Evolutionary conservation across 2,113 vertebrate species (phyloP).

Genomic region (Notarius quadriscutis): DNA sequence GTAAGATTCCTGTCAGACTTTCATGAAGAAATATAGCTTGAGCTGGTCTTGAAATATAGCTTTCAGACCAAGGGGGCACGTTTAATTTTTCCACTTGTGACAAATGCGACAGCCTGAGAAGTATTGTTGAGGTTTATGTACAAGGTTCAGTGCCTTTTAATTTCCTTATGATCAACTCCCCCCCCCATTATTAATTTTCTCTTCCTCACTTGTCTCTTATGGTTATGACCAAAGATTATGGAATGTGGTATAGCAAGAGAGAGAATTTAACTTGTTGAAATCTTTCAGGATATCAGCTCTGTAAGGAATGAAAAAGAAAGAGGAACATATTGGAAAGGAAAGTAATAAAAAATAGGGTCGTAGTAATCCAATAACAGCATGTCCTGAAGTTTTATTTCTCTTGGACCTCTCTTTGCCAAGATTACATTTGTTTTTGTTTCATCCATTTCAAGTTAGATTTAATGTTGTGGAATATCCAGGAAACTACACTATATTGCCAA

Average conservation of each 20-base stretch:
- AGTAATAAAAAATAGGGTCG: background rate
- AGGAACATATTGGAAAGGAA: background rate
- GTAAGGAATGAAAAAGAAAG: background rate
- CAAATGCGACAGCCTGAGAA: constrained; percentile 58
- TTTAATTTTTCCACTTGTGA: constrained; percentile 66
- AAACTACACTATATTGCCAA: background rate
- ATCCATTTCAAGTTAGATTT: background rate
- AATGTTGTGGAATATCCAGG: background rate
- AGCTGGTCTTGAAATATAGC: constrained; percentile 56
- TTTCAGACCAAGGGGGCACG: constrained; percentile 30
- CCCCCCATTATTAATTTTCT: background rate
- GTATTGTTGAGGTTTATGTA: constrained; percentile 74
- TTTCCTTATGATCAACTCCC: background rate
- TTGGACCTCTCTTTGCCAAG: background rate
- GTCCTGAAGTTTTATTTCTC: background rate
- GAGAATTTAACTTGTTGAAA: background rate
- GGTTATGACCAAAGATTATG: background rate
- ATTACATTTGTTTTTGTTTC: background rate
- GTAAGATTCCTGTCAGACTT: background rate
- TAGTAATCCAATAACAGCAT: background rate
- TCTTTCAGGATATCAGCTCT: background rate
- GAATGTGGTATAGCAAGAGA: background rate
- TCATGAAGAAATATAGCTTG: constrained; percentile 7
- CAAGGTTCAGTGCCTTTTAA: constrained; percentile 66
- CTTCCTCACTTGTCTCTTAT: background rate